Percentiles rank a stretch among this genome's conserved stretches.
phyloP scores from a whole-genome alignment of 2,888 invertebrate species.

The Trissoscelio sp. region DNA sequence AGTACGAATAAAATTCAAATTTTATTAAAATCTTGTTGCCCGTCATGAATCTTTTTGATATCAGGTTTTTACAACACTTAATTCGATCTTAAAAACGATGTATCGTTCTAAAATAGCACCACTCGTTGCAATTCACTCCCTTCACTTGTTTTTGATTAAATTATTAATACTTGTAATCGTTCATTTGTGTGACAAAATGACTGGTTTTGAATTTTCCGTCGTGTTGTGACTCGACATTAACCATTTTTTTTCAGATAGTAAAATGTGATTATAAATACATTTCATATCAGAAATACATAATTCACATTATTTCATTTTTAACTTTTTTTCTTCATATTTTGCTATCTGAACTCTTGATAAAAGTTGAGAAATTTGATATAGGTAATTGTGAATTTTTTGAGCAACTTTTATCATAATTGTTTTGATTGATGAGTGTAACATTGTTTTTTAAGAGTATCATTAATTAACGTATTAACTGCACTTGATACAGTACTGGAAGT shows the following conservation, averaged over 20 bases:
- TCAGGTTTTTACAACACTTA: constrained; percentile 12
- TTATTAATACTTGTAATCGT: no score
- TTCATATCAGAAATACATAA: no score
- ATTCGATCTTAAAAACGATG: neutral
- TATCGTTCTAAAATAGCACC: constrained; percentile 44
- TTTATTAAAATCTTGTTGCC: constrained; percentile 22
- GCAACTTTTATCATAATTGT: neutral
- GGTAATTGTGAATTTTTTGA: no score
- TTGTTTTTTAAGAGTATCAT: neutral
- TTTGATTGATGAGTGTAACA: constrained; percentile 2
- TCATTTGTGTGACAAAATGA: neutral
- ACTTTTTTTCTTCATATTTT: neutral
- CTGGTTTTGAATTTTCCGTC: constrained; percentile 2
- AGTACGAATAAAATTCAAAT: constrained; percentile 21
- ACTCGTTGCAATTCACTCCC: neutral
- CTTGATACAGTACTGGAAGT: constrained; percentile 6
- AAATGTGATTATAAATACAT: no score
- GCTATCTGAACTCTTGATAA: neutral
- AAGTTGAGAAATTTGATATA: no score
- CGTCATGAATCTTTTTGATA: constrained; percentile 23
- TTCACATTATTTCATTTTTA: no score
- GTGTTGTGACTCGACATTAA: neutral
- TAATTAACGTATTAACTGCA: constrained; percentile 25
- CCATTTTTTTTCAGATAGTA: constrained; percentile 2
- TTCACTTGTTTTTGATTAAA: no score